These are phyloP conservation scores for Malachius bipustulatus DNA, from an alignment of 2,888 invertebrate species.

Conservation along the genomic window DNA sequence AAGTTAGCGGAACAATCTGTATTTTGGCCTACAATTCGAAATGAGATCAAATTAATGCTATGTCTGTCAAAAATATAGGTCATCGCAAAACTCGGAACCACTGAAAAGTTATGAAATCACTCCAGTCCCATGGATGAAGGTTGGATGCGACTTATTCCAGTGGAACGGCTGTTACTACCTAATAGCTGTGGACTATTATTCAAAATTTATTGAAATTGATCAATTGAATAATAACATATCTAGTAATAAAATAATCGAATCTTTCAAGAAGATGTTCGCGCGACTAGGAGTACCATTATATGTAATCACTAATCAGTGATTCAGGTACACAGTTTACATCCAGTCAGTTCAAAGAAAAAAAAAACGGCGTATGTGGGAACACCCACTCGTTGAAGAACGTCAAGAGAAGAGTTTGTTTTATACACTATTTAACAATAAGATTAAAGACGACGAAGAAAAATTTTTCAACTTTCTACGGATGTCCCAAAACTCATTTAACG, in stretches of 20 bases:
- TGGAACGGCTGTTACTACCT: no score
- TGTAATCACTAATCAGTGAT: constrained; percentile 8
- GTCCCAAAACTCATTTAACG: no score
- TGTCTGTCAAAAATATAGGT: constrained; percentile 13
- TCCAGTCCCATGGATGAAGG: constrained; percentile 11
- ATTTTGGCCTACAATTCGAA: constrained; percentile 16
- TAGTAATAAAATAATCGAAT: background rate
- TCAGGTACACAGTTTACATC: constrained; percentile 6
- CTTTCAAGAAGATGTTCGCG: constrained; percentile 6
- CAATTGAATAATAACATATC: background rate
- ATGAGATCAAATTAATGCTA: constrained; percentile 15
- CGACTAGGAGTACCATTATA: constrained; percentile 6
- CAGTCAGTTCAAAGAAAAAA: constrained; percentile 1
- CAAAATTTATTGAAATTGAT: no score
- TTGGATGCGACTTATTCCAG: no score
- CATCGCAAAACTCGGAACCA: constrained; percentile 14
- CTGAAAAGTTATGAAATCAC: constrained; percentile 13
- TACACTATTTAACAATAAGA: no score
- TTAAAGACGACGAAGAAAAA: no score
- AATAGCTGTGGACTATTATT: no score
- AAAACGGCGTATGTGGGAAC: no score
- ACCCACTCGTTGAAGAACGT: no score
- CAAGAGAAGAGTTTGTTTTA: no score
- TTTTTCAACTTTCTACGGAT: no score
- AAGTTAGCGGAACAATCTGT: constrained; percentile 12